Conservation (phyloP, 2,113 vertebrate genomes). For the Aleadryas rufinucha region DNA sequence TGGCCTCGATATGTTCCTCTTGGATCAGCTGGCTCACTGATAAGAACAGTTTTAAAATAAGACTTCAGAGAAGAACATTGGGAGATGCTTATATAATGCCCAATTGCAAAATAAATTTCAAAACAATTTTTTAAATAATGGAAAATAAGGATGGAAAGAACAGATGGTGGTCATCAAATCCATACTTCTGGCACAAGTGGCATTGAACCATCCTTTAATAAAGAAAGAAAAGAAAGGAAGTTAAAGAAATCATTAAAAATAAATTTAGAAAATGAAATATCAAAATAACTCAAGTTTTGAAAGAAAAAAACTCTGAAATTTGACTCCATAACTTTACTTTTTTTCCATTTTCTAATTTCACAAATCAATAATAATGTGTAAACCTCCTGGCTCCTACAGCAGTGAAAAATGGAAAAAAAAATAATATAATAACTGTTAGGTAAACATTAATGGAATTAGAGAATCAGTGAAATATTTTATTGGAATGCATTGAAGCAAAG, state of each 20-base stretch:
- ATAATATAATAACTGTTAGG: background rate
- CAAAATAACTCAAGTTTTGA: background rate
- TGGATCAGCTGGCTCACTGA: background rate
- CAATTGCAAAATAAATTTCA: background rate
- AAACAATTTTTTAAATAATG: background rate
- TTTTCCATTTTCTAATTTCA: background rate
- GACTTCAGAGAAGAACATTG: background rate
- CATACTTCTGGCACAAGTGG: fast-evolving
- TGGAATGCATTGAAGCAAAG: background rate
- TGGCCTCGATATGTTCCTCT: background rate
- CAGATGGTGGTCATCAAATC: background rate
- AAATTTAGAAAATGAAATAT: background rate
- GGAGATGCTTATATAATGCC: background rate
- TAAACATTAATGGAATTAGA: background rate
- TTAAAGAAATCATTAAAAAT: background rate
- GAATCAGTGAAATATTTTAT: background rate
- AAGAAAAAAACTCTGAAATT: background rate
- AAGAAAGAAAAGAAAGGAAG: background rate
- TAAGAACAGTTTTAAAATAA: background rate
- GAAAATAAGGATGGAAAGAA: background rate
- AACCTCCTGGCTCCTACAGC: background rate
- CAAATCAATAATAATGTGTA: background rate
- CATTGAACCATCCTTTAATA: background rate
- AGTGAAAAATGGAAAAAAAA: background rate
- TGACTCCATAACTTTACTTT: background rate